Evolutionary conservation across 2,888 invertebrate species (phyloP).

Genomic region (Eumacrocentrus americanus): DNA sequence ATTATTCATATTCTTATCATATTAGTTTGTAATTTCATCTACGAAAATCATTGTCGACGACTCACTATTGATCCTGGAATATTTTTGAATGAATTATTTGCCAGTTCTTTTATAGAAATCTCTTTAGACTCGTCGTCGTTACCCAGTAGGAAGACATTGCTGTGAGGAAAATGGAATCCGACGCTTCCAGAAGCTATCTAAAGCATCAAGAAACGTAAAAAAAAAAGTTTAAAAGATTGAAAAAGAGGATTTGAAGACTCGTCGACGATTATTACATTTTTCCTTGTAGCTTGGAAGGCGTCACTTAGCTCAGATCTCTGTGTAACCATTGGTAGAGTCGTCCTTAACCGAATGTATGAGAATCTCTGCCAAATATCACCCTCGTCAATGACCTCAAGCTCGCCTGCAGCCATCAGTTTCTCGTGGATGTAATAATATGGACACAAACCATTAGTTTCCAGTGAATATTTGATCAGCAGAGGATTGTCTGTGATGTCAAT

Average conservation of each 20-base stretch:
- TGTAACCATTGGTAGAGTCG: constrained; percentile 70
- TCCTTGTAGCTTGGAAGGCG: constrained; percentile 70
- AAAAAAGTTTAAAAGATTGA: constrained; percentile 22
- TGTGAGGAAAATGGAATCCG: constrained; percentile 72
- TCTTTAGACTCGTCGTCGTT: constrained; percentile 63
- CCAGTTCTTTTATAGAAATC: constrained; percentile 44
- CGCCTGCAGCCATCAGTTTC: constrained; percentile 70
- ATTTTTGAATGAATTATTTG: constrained; percentile 36
- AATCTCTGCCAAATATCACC: constrained; percentile 74
- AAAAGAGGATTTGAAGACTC: background rate
- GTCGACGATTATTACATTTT: constrained; percentile 63
- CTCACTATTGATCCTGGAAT: constrained; percentile 41
- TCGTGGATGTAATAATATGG: constrained; percentile 76
- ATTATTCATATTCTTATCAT: constrained; percentile 9
- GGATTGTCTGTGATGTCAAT: constrained; percentile 84
- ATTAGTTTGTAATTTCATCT: background rate
- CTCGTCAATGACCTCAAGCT: constrained; percentile 69
- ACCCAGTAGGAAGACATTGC: constrained; percentile 72
- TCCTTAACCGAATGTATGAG: constrained; percentile 72
- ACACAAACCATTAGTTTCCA: constrained; percentile 67
- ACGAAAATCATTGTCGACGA: constrained; percentile 25
- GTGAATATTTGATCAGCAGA: constrained; percentile 67
- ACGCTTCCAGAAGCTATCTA: constrained; percentile 75
- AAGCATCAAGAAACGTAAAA: too few species aligned
- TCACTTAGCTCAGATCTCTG: constrained; percentile 66